These are phyloP conservation scores for Rhinichthys klamathensis DNA, from an alignment of 2,113 vertebrate species.

Conservation along the genomic window DNA sequence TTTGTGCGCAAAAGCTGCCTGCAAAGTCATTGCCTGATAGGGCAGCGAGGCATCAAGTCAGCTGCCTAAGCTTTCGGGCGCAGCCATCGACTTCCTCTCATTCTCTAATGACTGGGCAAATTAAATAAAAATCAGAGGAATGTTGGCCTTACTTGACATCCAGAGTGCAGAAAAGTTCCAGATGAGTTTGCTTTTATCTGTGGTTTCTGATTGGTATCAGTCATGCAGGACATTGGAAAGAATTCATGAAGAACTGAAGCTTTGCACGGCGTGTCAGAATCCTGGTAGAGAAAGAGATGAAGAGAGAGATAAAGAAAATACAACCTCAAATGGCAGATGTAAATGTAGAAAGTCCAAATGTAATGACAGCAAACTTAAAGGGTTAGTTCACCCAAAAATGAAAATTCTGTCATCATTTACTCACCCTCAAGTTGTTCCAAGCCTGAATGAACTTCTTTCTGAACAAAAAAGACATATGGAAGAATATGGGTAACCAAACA, in stretches of 20 bases:
- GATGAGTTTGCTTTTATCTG: constrained; percentile 1
- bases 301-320: neutral
- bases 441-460: too few relatives aligned
- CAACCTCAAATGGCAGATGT: neutral
- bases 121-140: neutral
- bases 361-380: neutral
- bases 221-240: constrained; percentile 77
- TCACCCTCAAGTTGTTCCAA: too few relatives aligned
- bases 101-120: neutral
- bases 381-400: too few relatives aligned
- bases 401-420: too few relatives aligned
- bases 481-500: too few relatives aligned
- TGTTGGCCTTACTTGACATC: constrained; percentile 28
- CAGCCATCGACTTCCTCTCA: neutral
- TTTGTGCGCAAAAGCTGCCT: too few relatives aligned
- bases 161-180: constrained; percentile 13
- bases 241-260: constrained; percentile 79
- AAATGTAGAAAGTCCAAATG: neutral
- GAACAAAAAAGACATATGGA: too few relatives aligned
- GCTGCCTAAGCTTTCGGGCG: too few relatives aligned
- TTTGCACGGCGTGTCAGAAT: constrained; percentile 89
- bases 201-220: constrained; percentile 73
- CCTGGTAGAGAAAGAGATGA: constrained; percentile 69
- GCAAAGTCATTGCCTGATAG: too few relatives aligned
- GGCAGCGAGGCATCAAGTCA: too few relatives aligned